phyloP scores from a whole-genome alignment of 2,888 invertebrate species.

The Tiliacea citrago region DNA sequence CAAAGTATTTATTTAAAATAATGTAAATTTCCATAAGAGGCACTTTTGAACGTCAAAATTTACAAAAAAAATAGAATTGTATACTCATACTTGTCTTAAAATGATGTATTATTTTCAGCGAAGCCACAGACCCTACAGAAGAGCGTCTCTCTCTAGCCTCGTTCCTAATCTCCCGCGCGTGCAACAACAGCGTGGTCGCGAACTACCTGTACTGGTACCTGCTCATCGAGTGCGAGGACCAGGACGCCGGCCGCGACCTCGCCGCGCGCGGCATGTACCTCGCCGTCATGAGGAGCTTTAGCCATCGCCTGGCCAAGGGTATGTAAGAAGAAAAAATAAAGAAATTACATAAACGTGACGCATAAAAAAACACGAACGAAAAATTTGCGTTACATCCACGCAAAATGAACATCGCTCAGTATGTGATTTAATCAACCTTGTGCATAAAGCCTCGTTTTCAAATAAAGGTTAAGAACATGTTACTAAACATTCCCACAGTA shows the following conservation, averaged over 20 bases:
- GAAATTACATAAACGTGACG: neutral
- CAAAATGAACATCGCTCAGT: neutral
- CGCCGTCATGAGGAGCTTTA: slow-evolving; percentile 96
- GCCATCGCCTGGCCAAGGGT: slow-evolving; percentile 93
- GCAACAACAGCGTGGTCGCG: slow-evolving; percentile 96
- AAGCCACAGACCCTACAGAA: slow-evolving; percentile 67
- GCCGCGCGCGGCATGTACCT: slow-evolving; percentile 96
- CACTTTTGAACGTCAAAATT: too few species aligned
- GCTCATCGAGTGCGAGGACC: slow-evolving; percentile 98
- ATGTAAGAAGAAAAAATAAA: fast-evolving
- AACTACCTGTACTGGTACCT: slow-evolving; percentile 99
- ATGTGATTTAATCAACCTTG: neutral
- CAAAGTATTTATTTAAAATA: too few species aligned
- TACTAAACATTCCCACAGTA: neutral
- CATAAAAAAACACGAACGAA: neutral
- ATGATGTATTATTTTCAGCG: slow-evolving; percentile 48
- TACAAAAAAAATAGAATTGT: too few species aligned
- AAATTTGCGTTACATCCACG: neutral
- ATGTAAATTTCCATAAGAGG: too few species aligned
- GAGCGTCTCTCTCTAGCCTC: slow-evolving; percentile 94
- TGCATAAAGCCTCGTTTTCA: too few species aligned
- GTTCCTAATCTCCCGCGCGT: slow-evolving; percentile 97
- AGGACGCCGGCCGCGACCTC: slow-evolving; percentile 93
- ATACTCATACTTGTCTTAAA: too few species aligned
- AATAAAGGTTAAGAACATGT: too few species aligned